These are phyloP conservation scores for Argopecten irradians DNA, from an alignment of 1,140 invertebrate genomes.

Conservation along the genomic window DNA sequence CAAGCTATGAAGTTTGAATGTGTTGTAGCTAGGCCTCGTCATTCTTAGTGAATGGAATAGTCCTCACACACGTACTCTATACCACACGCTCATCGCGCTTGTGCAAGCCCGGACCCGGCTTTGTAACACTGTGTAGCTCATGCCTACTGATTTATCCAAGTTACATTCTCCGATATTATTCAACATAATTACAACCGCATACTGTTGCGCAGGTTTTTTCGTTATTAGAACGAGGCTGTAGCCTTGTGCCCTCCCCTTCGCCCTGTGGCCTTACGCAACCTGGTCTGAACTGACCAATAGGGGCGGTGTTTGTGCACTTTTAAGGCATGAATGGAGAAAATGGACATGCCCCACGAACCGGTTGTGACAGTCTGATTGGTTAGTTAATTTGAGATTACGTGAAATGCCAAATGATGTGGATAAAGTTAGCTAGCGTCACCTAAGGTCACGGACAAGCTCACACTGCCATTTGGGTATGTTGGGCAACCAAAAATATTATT, in stretches of 20 bases:
- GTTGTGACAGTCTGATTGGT: slow-evolving; percentile 45
- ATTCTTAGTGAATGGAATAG: background rate
- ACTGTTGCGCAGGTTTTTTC: background rate
- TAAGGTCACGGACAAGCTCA: slow-evolving; percentile 36
- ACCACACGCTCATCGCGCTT: background rate
- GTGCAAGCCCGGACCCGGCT: background rate
- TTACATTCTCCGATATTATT: slow-evolving; percentile 17
- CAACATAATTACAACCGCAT: background rate
- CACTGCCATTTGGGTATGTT: slow-evolving; percentile 49
- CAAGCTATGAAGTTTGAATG: background rate
- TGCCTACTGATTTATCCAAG: background rate
- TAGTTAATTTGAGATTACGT: slow-evolving; percentile 50
- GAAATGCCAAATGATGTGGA: slow-evolving; percentile 43
- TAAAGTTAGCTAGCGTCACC: slow-evolving; percentile 41
- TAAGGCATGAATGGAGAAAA: slow-evolving; percentile 47
- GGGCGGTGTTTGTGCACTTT: slow-evolving; percentile 44
- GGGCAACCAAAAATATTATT: slow-evolving; percentile 39
- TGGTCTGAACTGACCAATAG: slow-evolving; percentile 50
- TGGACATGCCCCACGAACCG: slow-evolving; percentile 51
- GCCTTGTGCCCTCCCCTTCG: slow-evolving; percentile 44
- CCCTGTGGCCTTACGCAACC: slow-evolving; percentile 51
- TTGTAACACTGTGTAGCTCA: background rate
- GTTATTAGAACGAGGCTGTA: slow-evolving; percentile 51
- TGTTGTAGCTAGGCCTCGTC: background rate
- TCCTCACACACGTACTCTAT: slow-evolving; percentile 1